These are phyloP conservation scores for Nephrocerus scutellatus DNA, from an alignment of 2,888 invertebrate genomes.

Conservation along the genomic window DNA sequence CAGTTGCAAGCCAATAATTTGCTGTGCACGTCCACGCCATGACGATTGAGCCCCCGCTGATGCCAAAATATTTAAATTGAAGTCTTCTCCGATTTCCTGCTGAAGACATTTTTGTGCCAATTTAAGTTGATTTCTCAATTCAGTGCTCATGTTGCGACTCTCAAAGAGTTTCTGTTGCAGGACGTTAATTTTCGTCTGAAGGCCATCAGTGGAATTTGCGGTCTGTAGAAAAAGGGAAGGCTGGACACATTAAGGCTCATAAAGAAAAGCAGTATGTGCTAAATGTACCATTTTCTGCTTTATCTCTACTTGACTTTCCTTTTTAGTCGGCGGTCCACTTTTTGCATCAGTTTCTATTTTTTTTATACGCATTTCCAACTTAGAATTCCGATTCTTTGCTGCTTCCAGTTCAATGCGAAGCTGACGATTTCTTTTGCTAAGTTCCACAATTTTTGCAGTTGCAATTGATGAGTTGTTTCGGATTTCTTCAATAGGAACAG, in stretches of 20 bases:
- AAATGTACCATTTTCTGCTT: no score
- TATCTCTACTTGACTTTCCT: no score
- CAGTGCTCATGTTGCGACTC: constrained; percentile 60
- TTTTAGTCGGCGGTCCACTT: no score
- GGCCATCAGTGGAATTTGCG: constrained; percentile 48
- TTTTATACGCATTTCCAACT: constrained; percentile 30
- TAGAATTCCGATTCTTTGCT: constrained; percentile 31
- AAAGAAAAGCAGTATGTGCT: no score
- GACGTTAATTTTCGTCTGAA: constrained; percentile 49
- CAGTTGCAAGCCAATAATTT: constrained; percentile 62
- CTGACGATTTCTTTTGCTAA: constrained; percentile 42
- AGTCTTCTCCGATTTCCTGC: constrained; percentile 68
- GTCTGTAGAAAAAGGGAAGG: constrained; percentile 19
- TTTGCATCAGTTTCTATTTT: constrained; percentile 24
- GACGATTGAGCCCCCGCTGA: constrained; percentile 52
- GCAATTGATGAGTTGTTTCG: constrained; percentile 39
- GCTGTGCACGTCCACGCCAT: constrained; percentile 74
- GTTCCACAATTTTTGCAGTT: constrained; percentile 36
- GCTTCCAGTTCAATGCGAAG: constrained; percentile 38
- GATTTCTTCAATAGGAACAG: constrained; percentile 39
- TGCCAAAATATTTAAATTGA: constrained; percentile 56
- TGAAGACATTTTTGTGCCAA: constrained; percentile 66
- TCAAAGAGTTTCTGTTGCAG: constrained; percentile 58
- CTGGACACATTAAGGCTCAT: no score
- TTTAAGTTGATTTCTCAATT: constrained; percentile 64